phyloP scores from a whole-genome alignment of 2,113 vertebrate species.

The Pedetes capensis region DNA sequence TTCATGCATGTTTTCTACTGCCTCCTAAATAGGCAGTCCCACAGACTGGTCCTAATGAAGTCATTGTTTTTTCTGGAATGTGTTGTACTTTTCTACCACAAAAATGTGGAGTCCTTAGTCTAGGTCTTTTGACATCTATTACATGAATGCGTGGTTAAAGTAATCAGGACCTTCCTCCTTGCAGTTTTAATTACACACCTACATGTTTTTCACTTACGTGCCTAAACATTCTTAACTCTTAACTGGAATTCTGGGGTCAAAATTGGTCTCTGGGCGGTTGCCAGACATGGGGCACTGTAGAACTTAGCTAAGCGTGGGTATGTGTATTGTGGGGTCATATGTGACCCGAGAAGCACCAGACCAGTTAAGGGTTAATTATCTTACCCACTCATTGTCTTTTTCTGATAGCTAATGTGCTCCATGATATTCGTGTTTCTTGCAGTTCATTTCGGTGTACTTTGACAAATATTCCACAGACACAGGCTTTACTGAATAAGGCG shows the following conservation, averaged over 20 bases:
- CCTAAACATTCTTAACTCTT: neutral
- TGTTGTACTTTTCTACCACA: neutral
- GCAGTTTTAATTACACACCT: neutral
- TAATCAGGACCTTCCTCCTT: neutral
- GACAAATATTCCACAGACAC: constrained; percentile 95
- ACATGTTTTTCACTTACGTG: neutral
- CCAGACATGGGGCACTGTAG: no score
- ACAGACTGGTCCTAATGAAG: neutral
- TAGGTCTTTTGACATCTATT: neutral
- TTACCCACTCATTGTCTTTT: neutral
- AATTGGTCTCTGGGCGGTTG: no score
- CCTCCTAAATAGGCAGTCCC: neutral
- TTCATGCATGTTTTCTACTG: neutral
- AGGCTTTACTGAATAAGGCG: constrained; percentile 96
- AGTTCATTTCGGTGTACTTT: constrained; percentile 97
- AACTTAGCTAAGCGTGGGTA: no score
- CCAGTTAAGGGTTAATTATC: no score
- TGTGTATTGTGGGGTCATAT: no score
- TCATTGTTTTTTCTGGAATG: neutral
- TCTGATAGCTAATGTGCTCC: neutral
- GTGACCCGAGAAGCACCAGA: no score
- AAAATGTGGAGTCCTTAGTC: neutral
- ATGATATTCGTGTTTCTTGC: constrained; percentile 42
- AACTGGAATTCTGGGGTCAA: no score
- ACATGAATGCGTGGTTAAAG: neutral